phyloP scores from a whole-genome alignment of 1,140 invertebrate genomes.

The Dufourea novaeangliae region DNA sequence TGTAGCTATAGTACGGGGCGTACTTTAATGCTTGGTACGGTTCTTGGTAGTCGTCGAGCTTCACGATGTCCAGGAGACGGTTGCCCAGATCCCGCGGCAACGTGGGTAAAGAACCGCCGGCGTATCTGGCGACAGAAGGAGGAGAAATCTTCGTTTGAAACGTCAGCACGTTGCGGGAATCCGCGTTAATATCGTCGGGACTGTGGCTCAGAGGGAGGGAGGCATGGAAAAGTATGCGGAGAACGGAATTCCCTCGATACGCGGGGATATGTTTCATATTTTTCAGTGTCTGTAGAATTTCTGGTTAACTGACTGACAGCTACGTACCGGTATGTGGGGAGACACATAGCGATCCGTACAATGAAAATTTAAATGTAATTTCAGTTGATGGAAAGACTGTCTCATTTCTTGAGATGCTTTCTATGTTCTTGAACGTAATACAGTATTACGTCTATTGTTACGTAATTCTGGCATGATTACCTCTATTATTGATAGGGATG shows the following conservation, averaged over 20 bases:
- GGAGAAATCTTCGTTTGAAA: conserved; percentile 8
- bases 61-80: conserved; percentile 81
- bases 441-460: too few species aligned
- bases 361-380: too few species aligned
- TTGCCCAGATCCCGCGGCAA: conserved; percentile 78
- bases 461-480: too few species aligned
- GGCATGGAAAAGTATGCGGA: background rate
- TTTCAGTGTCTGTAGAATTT: background rate
- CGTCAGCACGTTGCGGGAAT: background rate
- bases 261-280: background rate
- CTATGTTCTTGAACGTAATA: too few species aligned
- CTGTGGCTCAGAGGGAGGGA: background rate
- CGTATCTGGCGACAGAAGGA: conserved; percentile 70
- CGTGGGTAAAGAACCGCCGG: conserved; percentile 82
- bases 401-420: too few species aligned
- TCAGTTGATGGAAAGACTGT: too few species aligned
- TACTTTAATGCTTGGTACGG: conserved; percentile 89
- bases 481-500: too few species aligned
- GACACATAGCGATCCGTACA: background rate
- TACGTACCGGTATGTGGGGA: background rate
- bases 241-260: background rate
- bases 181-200: background rate
- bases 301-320: background rate
- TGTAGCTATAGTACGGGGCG: conserved; percentile 90
- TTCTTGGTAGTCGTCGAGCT: conserved; percentile 90